These are phyloP conservation scores for Drosophila pseudoobscura DNA, from an alignment of 1,140 invertebrate species.

Conservation along the genomic window DNA sequence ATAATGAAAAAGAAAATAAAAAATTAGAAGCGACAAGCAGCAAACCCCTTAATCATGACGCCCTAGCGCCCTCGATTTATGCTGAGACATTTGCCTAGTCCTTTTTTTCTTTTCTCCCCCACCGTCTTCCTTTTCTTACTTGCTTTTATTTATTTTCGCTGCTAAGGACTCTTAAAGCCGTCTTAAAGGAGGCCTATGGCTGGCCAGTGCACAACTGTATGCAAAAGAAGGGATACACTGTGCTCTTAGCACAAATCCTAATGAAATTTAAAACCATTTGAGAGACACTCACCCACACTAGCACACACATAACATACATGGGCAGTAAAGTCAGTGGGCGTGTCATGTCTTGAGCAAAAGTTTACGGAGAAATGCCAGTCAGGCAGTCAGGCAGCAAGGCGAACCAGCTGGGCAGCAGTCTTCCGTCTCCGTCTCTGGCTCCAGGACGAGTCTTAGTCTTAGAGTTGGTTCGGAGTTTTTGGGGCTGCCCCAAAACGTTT, in stretches of 20 bases:
- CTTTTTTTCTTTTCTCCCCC: slow-evolving; percentile 1
- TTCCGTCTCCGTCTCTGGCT: slow-evolving; percentile 11
- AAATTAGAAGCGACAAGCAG: slow-evolving; percentile 74
- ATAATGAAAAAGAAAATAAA: slow-evolving; percentile 69
- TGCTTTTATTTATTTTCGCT: slow-evolving; percentile 13
- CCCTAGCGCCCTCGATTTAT: slow-evolving; percentile 67
- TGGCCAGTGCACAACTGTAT: neutral
- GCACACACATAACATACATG: slow-evolving; percentile 5
- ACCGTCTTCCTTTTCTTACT: slow-evolving; percentile 4
- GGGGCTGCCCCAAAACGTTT: slow-evolving; percentile 39
- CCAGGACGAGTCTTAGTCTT: neutral
- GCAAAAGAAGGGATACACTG: slow-evolving; percentile 10
- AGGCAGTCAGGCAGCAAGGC: slow-evolving; percentile 46
- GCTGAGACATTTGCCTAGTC: slow-evolving; percentile 45
- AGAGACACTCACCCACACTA: neutral
- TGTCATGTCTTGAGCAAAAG: slow-evolving; percentile 40
- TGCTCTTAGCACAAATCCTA: slow-evolving; percentile 64
- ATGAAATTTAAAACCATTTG: slow-evolving; percentile 74
- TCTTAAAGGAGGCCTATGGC: slow-evolving; percentile 23
- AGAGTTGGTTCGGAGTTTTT: slow-evolving; percentile 1
- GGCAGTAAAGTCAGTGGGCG: slow-evolving; percentile 16
- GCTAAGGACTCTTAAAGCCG: slow-evolving; percentile 8
- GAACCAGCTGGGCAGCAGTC: slow-evolving; percentile 33
- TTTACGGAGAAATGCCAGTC: slow-evolving; percentile 54
- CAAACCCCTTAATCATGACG: slow-evolving; percentile 79